Conservation (phyloP, 1,140 invertebrate species). For the Cydia fagiglandana region DNA sequence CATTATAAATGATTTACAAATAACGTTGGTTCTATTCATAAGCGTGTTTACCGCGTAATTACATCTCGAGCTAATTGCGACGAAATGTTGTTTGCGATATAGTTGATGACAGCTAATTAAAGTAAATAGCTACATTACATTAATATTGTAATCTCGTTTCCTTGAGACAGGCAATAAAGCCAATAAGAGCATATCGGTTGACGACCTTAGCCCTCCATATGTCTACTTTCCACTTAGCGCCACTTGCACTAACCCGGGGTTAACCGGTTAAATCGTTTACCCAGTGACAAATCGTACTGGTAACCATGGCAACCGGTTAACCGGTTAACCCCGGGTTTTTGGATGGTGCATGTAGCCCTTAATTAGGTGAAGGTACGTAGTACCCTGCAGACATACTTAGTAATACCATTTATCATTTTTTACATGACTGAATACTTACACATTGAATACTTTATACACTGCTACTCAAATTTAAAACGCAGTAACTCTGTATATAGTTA, state of each 20-base stretch:
- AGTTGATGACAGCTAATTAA: constrained; percentile 27
- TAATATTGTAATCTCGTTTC: constrained; percentile 23
- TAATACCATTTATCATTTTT: too few species aligned
- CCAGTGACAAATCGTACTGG: too few species aligned
- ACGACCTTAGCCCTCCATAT: constrained; percentile 25
- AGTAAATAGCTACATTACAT: constrained; percentile 15
- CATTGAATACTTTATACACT: too few species aligned
- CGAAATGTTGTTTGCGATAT: constrained; percentile 23
- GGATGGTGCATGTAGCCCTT: too few species aligned
- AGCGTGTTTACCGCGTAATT: neutral
- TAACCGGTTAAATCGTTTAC: too few species aligned
- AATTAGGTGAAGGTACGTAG: neutral
- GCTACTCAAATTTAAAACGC: too few species aligned
- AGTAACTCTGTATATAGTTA: too few species aligned
- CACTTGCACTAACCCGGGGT: too few species aligned
- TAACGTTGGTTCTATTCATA: neutral
- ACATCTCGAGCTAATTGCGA: constrained; percentile 7
- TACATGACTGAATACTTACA: too few species aligned
- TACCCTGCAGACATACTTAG: too few species aligned
- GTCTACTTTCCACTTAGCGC: neutral
- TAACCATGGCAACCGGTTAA: too few species aligned
- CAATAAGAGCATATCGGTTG: constrained; percentile 15
- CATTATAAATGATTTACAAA: constrained; percentile 33
- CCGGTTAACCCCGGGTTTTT: too few species aligned
- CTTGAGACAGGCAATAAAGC: constrained; percentile 23